A percentile compares a stretch with the other conserved stretches of the same genome.
phyloP scores from a whole-genome alignment of 2,797 vertebrate genomes.

The Anguilla obscura region DNA sequence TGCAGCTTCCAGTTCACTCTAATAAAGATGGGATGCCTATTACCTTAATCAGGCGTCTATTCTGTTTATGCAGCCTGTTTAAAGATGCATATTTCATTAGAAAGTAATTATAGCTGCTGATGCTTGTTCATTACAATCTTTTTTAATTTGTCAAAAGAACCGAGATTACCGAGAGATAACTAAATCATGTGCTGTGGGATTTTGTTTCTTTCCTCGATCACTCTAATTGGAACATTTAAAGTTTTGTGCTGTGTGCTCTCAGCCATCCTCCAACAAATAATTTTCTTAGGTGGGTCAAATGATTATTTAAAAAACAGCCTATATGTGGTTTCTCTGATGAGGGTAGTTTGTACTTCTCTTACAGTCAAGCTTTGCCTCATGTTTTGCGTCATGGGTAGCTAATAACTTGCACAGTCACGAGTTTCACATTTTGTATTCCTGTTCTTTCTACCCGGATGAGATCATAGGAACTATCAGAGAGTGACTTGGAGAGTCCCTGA shows the following conservation, averaged over 20 bases:
- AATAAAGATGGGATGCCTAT: neutral
- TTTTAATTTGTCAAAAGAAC: conserved; percentile 21
- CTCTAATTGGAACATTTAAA: neutral
- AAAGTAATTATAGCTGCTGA: conserved; percentile 14
- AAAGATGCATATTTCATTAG: conserved; percentile 14
- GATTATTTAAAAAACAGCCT: neutral
- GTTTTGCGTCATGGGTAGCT: neutral
- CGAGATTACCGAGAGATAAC: conserved; percentile 10
- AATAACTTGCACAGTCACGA: neutral
- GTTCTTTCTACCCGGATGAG: neutral
- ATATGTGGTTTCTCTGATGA: neutral
- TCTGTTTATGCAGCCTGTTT: conserved; percentile 18
- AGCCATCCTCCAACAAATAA: neutral
- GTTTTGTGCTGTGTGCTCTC: neutral
- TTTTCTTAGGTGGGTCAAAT: neutral
- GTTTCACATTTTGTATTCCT: neutral
- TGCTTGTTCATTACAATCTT: conserved; percentile 22
- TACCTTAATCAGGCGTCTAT: conserved; percentile 17
- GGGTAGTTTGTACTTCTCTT: neutral
- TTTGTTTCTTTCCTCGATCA: neutral
- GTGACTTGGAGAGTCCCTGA: neutral
- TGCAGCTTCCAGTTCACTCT: conserved; percentile 1
- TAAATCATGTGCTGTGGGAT: conserved; percentile 12
- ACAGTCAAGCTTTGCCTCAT: neutral
- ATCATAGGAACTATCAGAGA: neutral